Evolutionary conservation across 2,888 invertebrate species (phyloP).

Genomic region (Xestia ashworthii): DNA sequence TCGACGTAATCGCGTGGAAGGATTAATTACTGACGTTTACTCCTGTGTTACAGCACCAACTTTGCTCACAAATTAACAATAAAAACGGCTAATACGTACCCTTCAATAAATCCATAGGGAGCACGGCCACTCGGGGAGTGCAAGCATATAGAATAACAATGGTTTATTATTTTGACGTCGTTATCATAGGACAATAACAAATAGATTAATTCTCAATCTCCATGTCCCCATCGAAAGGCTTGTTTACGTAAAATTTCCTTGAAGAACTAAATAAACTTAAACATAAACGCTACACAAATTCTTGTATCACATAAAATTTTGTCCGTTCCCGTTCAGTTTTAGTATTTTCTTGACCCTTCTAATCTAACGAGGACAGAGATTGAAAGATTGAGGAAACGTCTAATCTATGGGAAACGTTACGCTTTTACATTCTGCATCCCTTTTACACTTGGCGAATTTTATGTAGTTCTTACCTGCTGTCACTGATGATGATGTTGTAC

Average conservation of each 20-base stretch:
- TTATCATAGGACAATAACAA: constrained; percentile 57
- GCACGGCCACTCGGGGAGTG: constrained; percentile 39
- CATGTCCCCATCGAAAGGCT: constrained; percentile 12
- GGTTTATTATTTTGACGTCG: constrained; percentile 52
- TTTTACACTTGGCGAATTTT: constrained; percentile 3
- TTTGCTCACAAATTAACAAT: constrained; percentile 11
- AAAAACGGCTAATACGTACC: constrained; percentile 50
- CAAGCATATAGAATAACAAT: constrained; percentile 50
- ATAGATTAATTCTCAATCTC: constrained; percentile 34
- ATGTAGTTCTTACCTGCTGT: constrained; percentile 33
- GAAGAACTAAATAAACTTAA: constrained; percentile 26
- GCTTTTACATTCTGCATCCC: constrained; percentile 34
- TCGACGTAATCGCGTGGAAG: constrained; percentile 77
- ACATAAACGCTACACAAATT: constrained; percentile 32
- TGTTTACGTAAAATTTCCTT: constrained; percentile 34
- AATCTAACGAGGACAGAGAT: constrained; percentile 26
- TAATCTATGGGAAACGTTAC: constrained; percentile 47
- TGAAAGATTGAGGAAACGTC: constrained; percentile 49
- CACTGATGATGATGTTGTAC: constrained; percentile 29
- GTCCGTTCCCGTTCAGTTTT: constrained; percentile 48
- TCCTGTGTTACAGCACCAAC: constrained; percentile 16
- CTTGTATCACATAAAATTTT: constrained; percentile 48
- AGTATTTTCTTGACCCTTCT: constrained; percentile 42
- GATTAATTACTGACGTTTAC: constrained; percentile 65
- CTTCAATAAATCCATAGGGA: constrained; percentile 64